Evolutionary conservation across 2,888 invertebrate genomes (phyloP), one percentile per base, ranked within the genome.

Genomic region (Drosophila paramelanica): DNA sequence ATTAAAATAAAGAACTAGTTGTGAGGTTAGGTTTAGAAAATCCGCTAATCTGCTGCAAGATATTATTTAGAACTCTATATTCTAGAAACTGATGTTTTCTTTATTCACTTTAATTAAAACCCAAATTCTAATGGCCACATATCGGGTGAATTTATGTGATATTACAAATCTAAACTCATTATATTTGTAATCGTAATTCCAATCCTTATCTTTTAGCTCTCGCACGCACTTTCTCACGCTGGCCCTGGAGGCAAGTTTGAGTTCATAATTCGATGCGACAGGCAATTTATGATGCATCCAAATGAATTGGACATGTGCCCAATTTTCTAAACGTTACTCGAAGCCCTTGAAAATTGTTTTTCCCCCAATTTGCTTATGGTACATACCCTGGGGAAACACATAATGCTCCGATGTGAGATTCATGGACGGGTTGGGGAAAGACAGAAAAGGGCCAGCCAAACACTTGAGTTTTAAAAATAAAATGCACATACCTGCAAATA

Each of bases 211-310:
- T 3, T 31, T 10, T 10, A 31, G 10, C 3, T 31, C 31, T 8
- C 31, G 6, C 4, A 49, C 7, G 13, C 23, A 17, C n/a, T 61
- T 73, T 75, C 75, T 78, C 75, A 78, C 68, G 75, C 74, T 74
- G 36, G 39, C 41, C 43, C 51, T 38, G 67, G 27, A 45, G 31
- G 33, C 58, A 74, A 78, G 45, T 75, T 58, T 57, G 61, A 66
- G 79, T 66, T 75, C 65, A 79, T 75, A 76, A 79, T 70, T 69
- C 79, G 59, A 56, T 56, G 65, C 42, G 79, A 79, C 79, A 69
- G 66, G 38, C 75, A 79, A 76, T 79, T 79, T 76, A 79, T 79
- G 76, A 61, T 61, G 68, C 79, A 59, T 56, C 56, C 76, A 52
- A 66, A 66, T 41, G 49, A 49, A 43, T 79, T 79, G 70, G 76